Evolutionary conservation across 1,140 invertebrate species (phyloP), one percentile per base, ranked within the genome.

Genomic region (Caenorhabditis tropicalis): DNA sequence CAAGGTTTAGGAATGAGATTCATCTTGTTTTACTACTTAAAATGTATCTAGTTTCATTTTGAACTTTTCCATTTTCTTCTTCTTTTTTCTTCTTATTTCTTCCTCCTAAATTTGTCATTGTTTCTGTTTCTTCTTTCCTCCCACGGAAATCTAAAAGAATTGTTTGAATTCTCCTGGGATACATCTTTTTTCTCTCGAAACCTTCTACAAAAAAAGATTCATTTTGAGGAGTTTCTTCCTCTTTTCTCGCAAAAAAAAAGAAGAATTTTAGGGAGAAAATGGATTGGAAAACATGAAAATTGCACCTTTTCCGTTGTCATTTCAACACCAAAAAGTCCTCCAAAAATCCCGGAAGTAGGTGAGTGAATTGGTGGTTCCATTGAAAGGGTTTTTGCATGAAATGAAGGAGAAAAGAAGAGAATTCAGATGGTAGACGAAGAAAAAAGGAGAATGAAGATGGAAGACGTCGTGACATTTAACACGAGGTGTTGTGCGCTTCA

Each of bases 381-480:
- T 9, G n/a, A 3, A 3, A 31, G 58, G 31, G 2, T 2, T n/a
- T 29, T 58, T 58, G 21, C 53, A 79, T n/a, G n/a, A n/a, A 1
- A 27, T 43, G 39, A 43, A 43, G 43, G 16, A 46, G 9, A 46
- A 46, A 16, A 46, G 16, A 51, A n/a, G n/a, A 51, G 53, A 27
- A 36, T 19, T 10, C 46, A 51, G 15, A 48, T n/a, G 43, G 43
- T 19, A 53, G 33, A 74, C 65, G 48, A 51, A 51, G 6, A 19
- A 51, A n/a, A 19, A 51, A 51, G 48, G n/a, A 51, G 53, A n/a
- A 27, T n/a, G 24, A 81, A 27, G 15, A 51, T 27, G 48, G 48
- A 24, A 53, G 33, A 70, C 60, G 60, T 70, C 31, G 65, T 74
- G 65, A 74, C 65, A 74, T 74, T 74, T 74, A 74, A 39, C 65